Evolutionary conservation across 1,140 invertebrate species (phyloP), one percentile per base, ranked within the genome.

Genomic region (Kradibia gibbosae): DNA sequence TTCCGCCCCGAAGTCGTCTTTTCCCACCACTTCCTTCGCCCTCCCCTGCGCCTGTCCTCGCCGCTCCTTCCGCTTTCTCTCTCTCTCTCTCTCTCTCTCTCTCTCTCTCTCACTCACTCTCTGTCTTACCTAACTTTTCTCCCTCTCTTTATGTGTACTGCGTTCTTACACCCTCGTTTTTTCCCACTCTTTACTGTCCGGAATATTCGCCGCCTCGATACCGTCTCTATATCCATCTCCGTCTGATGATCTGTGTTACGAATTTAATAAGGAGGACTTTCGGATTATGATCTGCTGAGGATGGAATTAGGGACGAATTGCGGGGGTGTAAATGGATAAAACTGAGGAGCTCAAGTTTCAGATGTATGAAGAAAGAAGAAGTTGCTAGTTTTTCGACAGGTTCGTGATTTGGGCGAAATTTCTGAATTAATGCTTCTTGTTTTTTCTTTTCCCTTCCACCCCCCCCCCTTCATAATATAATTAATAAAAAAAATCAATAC

Each of bases 181-280:
- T 45, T 28, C 25, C 20, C 5, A 65, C 10, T 65, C 31, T 36
- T 65, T 65, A 65, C 31, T 36, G 3, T 15, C 25, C 28, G 0
- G 15, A 25, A 3, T 31, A 4, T 13, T 15, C 17, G 15, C 57
- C 31, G 1, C 8, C 36, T 65, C 0, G 13, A 65, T 65, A 36
- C 31, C 4, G 17, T 36, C 28, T 62, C 5, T 34, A 7, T 48
- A 7, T 48, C 45, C 17, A 7, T 48, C 28, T 1, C 17, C 13
- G 5, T 36, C 20, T 25, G 25, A 50, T 50, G 34, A 67, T 36
- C 22, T 78, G 22, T 28, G 45, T 70, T 79, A 72, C 25, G 50
- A 57, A 71, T 79, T 79, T 72, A 79, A 79, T 72, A 72, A 55
- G 25, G 50, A 55, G 34, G 20, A 53, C 31, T 53, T 79, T 31